A percentile compares a stretch with the other conserved stretches of the same genome.
Conservation (phyloP, 2,888 invertebrate genomes). For the Drosophila quasianomalipes region DNA sequence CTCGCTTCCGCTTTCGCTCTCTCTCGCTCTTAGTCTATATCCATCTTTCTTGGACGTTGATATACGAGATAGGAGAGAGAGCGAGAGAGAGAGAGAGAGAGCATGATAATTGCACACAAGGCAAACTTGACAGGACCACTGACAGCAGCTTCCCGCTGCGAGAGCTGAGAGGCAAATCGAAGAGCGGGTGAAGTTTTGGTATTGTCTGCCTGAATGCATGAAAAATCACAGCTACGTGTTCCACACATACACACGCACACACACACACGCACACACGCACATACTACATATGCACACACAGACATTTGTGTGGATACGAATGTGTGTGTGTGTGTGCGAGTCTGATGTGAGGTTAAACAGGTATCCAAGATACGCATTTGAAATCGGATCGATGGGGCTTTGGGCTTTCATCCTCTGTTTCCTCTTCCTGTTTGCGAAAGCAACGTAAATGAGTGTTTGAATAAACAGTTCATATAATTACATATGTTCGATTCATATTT, state of each 20-base stretch:
- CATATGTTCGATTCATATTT: neutral
- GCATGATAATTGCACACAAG: constrained; percentile 41
- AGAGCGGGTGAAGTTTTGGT: constrained; percentile 41
- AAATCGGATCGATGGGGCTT: constrained; percentile 50
- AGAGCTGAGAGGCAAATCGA: constrained; percentile 7
- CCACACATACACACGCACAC: constrained; percentile 4
- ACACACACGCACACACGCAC: neutral
- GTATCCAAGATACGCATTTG: constrained; percentile 36
- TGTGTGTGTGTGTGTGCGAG: constrained; percentile 11
- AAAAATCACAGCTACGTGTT: constrained; percentile 59
- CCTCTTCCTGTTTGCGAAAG: neutral
- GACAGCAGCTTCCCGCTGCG: constrained; percentile 41
- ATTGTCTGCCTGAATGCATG: constrained; percentile 52
- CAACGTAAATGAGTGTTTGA: neutral
- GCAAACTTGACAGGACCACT: constrained; percentile 57
- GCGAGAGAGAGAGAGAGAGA: neutral
- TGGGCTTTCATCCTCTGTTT: constrained; percentile 21
- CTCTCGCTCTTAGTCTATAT: too few species aligned
- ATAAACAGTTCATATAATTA: neutral
- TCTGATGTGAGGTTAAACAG: constrained; percentile 40
- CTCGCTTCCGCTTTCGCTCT: neutral
- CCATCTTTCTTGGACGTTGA: neutral
- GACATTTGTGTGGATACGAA: neutral
- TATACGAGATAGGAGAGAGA: neutral
- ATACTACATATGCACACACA: constrained; percentile 13